phyloP scores from a whole-genome alignment of 23 tunicate genomes.

The Ciona savignyi region DNA sequence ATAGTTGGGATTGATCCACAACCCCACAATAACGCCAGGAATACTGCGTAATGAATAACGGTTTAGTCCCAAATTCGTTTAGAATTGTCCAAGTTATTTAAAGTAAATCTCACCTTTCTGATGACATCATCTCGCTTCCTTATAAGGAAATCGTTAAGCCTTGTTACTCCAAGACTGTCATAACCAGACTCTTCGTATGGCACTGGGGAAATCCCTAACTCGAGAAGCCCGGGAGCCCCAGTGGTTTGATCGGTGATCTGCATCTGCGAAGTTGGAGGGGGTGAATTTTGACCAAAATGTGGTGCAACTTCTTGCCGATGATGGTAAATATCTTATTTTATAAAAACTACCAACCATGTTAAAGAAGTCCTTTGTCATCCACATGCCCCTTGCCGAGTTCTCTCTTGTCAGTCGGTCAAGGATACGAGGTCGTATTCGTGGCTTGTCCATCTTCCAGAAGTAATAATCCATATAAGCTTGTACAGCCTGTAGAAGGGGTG shows the following conservation, averaged over 20 bases:
- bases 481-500: neutral
- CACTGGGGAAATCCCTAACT: conserved; percentile 51
- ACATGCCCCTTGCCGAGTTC: conserved; percentile 13
- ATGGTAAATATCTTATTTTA: too few species aligned
- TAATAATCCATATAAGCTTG: conserved; percentile 20
- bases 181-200: neutral
- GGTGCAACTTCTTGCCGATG: neutral
- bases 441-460: conserved; percentile 30
- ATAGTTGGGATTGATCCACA: too few species aligned
- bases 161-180: neutral
- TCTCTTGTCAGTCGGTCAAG: conserved; percentile 23
- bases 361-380: conserved; percentile 59
- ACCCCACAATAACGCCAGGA: too few species aligned
- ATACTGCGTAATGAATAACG: too few species aligned
- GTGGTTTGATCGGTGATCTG: conserved; percentile 54
- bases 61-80: too few species aligned
- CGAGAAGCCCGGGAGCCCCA: conserved; percentile 44
- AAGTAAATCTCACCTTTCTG: neutral
- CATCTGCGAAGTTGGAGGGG: conserved; percentile 6
- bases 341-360: conserved; percentile 30
- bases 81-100: too few species aligned
- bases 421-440: conserved; percentile 20
- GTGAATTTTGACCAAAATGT: neutral
- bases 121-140: neutral
- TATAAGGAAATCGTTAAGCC: neutral